Evolutionary conservation across 2,888 invertebrate genomes (phyloP).

Genomic region (Protophormia terraenovae): DNA sequence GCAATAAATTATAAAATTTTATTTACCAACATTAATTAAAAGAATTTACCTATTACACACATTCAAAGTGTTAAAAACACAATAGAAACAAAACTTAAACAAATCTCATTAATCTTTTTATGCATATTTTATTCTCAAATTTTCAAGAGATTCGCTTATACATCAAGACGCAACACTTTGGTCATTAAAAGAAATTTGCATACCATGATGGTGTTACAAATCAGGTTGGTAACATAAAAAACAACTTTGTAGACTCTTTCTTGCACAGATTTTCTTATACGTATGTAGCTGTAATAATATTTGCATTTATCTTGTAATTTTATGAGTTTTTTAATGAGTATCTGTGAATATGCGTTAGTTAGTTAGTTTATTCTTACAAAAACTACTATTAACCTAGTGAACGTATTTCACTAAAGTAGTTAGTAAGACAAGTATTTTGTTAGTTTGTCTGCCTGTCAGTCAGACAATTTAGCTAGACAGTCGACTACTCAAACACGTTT

Average conservation of each 20-base stretch:
- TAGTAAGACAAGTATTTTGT: background rate
- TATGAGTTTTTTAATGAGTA: background rate
- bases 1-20: too few relatives aligned
- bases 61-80: background rate
- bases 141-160: background rate
- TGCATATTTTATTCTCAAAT: slow-evolving; percentile 36
- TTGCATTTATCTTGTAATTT: slow-evolving; percentile 31
- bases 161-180: slow-evolving; percentile 18
- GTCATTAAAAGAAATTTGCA: slow-evolving; percentile 67
- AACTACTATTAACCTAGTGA: slow-evolving; percentile 66
- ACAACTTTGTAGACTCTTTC: background rate
- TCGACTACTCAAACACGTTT: background rate
- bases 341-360: slow-evolving; percentile 12
- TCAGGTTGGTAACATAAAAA: background rate
- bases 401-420: slow-evolving; percentile 42
- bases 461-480: background rate
- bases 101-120: slow-evolving; percentile 50
- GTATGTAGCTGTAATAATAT: background rate
- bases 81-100: background rate
- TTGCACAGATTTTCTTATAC: background rate
- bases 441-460: background rate
- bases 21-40: background rate
- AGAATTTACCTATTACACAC: slow-evolving; percentile 7
- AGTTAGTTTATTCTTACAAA: slow-evolving; percentile 40
- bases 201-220: slow-evolving; percentile 25